These are phyloP conservation scores for Sisyra terminalis DNA, from an alignment of 2,888 invertebrate genomes.

Conservation along the genomic window DNA sequence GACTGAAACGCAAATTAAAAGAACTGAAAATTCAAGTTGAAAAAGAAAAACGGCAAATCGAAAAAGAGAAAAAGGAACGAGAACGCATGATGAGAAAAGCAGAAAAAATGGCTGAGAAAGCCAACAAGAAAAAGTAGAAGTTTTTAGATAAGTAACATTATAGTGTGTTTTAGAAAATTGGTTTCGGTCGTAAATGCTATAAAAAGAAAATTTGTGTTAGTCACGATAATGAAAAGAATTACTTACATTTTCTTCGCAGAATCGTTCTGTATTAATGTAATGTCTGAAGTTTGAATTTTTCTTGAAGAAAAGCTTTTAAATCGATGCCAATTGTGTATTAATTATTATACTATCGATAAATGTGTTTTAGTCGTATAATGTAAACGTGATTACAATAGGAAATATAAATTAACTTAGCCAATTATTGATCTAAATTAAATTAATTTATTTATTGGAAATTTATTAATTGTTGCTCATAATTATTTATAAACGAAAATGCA, in stretches of 20 bases:
- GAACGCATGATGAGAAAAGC: conserved; percentile 77
- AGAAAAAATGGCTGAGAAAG: conserved; percentile 57
- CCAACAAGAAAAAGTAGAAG: conserved; percentile 43
- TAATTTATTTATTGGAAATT: neutral
- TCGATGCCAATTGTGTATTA: too few relatives aligned
- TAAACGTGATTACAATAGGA: too few relatives aligned
- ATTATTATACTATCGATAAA: too few relatives aligned
- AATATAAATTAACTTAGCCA: too few relatives aligned
- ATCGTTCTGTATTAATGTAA: too few relatives aligned
- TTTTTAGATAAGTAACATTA: neutral
- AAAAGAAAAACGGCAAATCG: conserved; percentile 54
- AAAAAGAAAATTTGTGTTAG: too few relatives aligned
- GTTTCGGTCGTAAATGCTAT: too few relatives aligned
- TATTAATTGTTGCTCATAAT: conserved; percentile 2
- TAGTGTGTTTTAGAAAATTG: neutral
- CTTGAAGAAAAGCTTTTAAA: too few relatives aligned
- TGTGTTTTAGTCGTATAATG: too few relatives aligned
- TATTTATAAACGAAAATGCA: conserved; percentile 2
- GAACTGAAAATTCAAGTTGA: conserved; percentile 61
- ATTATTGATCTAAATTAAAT: too few relatives aligned
- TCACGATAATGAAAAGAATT: neutral
- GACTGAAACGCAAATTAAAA: conserved; percentile 72
- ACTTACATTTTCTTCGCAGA: neutral
- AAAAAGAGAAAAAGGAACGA: conserved; percentile 68
- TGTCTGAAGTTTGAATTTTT: too few relatives aligned